Percentiles rank a stretch among this genome's conserved stretches.
Conservation (phyloP, 2,113 vertebrate genomes). For the Laterallus jamaicensis region DNA sequence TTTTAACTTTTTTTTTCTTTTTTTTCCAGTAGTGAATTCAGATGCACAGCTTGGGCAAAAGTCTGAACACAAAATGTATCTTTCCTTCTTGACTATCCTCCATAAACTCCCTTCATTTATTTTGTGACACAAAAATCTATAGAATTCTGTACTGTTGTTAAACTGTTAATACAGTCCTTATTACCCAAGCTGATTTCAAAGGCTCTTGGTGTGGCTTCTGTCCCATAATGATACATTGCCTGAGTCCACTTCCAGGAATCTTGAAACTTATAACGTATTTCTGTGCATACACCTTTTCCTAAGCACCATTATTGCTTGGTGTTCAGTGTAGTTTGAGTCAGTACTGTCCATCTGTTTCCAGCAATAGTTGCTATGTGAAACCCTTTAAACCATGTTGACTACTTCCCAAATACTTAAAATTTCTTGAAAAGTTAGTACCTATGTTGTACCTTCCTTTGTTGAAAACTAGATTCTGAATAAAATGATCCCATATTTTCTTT, state of each 20-base stretch:
- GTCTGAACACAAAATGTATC: background rate
- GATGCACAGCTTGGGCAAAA: background rate
- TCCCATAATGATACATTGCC: background rate
- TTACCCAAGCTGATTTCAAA: background rate
- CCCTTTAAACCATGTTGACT: background rate
- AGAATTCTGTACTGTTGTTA: background rate
- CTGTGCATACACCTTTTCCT: background rate
- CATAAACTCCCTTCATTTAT: background rate
- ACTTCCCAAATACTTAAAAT: background rate
- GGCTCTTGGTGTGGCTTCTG: background rate
- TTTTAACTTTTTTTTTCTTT: background rate
- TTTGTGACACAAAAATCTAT: background rate
- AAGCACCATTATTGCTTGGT: background rate
- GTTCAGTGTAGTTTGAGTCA: background rate
- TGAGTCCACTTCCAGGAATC: background rate
- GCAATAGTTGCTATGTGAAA: background rate
- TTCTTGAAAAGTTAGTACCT: background rate
- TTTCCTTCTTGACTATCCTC: background rate
- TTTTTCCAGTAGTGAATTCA: background rate
- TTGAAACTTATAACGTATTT: background rate
- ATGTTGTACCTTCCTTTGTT: background rate
- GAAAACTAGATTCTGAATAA: background rate
- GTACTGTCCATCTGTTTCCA: background rate
- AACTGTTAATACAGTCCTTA: background rate
- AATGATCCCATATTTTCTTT: background rate